Percentiles rank a stretch among this genome's conserved stretches.
Evolutionary conservation across 92 coral and sea anemone genomes (phyloP).

Genomic region (Metridium senile): DNA sequence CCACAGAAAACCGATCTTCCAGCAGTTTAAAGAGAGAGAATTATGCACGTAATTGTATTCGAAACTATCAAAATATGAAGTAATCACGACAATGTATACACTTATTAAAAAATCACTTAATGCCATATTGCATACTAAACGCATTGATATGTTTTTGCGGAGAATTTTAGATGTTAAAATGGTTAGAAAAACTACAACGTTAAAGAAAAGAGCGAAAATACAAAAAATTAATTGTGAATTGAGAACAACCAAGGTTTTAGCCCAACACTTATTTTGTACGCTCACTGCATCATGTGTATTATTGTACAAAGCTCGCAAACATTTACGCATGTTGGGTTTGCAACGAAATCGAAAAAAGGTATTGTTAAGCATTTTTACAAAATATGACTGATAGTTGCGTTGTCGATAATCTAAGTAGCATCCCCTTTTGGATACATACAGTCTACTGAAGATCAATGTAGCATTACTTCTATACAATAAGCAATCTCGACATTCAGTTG

Average conservation of each 20-base stretch:
- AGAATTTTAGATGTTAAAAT: conserved; percentile 2
- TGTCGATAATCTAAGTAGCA: no score
- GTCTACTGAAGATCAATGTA: conserved; percentile 1
- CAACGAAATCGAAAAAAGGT: no score
- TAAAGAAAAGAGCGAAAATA: conserved; percentile 13
- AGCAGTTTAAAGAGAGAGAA: conserved; percentile 16
- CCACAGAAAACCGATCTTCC: conserved; percentile 25
- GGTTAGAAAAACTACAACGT: conserved; percentile 15
- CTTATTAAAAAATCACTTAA: conserved; percentile 30
- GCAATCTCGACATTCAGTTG: conserved; percentile 33
- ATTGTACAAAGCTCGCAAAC: no score
- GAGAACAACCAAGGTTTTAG: not conserved
- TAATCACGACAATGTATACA: conserved; percentile 25
- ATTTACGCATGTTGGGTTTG: no score
- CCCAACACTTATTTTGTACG: conserved; percentile 1
- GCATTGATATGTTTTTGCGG: conserved; percentile 28
- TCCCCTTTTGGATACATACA: not conserved
- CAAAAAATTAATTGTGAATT: conserved; percentile 19
- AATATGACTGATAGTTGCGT: no score
- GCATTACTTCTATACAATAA: conserved; percentile 34
- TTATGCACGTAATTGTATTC: not conserved
- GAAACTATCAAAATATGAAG: not conserved
- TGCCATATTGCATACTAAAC: conserved; percentile 39
- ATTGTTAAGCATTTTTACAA: no score
- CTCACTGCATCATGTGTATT: no score